Percentiles rank a stretch among this genome's conserved stretches.
These are phyloP conservation scores for Channa striata DNA, from an alignment of 2,797 vertebrate genomes.

Conservation along the genomic window DNA sequence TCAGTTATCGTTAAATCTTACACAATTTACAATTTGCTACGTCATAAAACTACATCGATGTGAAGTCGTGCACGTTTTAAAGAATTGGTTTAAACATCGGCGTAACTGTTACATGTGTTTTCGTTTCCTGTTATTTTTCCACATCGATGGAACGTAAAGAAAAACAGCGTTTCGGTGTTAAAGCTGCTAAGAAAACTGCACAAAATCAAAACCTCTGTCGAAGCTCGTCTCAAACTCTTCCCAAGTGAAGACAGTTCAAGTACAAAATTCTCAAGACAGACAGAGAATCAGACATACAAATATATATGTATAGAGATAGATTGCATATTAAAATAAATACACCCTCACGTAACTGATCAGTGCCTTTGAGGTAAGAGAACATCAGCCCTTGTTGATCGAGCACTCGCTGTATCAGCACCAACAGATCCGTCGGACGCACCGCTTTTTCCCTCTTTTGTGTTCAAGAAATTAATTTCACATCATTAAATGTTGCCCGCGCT, in stretches of 20 bases:
- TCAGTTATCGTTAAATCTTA: constrained; percentile 38
- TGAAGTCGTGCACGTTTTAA: constrained; percentile 39
- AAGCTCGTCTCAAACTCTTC: constrained; percentile 41
- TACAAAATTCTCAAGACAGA: constrained; percentile 79
- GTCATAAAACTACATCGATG: constrained; percentile 56
- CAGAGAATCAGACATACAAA: constrained; percentile 51
- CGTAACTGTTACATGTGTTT: constrained; percentile 36
- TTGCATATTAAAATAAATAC: constrained; percentile 72
- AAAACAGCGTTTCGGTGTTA: constrained; percentile 41
- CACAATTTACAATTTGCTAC: constrained; percentile 56
- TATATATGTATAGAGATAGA: constrained; percentile 50
- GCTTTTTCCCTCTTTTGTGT: constrained; percentile 17
- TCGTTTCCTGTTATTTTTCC: neutral
- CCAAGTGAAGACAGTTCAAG: constrained; percentile 57
- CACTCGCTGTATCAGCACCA: constrained; percentile 6
- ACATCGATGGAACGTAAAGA: constrained; percentile 15
- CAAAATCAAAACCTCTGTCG: constrained; percentile 19
- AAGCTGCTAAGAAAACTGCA: constrained; percentile 37
- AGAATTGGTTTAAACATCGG: constrained; percentile 39
- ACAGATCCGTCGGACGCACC: constrained; percentile 1
- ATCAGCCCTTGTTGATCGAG: constrained; percentile 37
- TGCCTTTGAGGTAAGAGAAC: constrained; percentile 50
- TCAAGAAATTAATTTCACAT: constrained; percentile 15
- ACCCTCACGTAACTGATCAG: constrained; percentile 32
- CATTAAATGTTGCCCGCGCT: neutral